These are phyloP conservation scores for Boulengeromyrus knoepffleri DNA, from an alignment of 2,113 vertebrate species.

Conservation along the genomic window DNA sequence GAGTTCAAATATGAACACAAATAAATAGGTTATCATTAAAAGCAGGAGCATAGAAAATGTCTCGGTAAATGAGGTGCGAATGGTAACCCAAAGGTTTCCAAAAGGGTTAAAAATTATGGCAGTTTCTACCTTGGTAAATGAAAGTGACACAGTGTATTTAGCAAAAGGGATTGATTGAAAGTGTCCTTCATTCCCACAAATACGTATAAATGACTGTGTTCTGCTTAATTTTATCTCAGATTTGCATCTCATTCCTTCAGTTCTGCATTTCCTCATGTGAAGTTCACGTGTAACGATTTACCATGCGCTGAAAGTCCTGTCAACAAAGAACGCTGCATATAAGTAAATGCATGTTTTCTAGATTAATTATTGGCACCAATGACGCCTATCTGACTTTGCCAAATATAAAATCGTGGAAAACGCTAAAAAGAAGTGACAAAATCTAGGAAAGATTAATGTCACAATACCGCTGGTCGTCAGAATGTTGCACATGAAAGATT, in stretches of 20 bases:
- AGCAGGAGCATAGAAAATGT: constrained; percentile 33
- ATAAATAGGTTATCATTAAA: constrained; percentile 56
- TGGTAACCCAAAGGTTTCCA: neutral
- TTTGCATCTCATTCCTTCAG: neutral
- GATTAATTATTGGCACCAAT: neutral
- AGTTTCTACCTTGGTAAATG: neutral
- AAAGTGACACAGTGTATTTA: neutral
- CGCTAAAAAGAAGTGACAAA: neutral
- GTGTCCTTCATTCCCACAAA: neutral
- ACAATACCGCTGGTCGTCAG: neutral
- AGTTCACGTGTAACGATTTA: neutral
- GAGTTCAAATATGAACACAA: constrained; percentile 48
- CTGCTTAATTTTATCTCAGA: neutral
- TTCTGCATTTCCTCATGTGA: neutral
- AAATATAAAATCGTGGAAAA: neutral
- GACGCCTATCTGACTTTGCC: neutral
- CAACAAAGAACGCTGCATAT: neutral
- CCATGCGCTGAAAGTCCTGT: neutral
- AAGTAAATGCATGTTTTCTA: neutral
- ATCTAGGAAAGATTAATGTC: neutral
- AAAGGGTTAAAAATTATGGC: neutral
- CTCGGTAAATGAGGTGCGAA: constrained; percentile 29
- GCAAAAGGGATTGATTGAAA: neutral
- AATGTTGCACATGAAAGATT: neutral
- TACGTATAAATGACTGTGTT: neutral